Evolutionary conservation across 2,113 vertebrate species (phyloP).

Genomic region (Gila orcuttii): DNA sequence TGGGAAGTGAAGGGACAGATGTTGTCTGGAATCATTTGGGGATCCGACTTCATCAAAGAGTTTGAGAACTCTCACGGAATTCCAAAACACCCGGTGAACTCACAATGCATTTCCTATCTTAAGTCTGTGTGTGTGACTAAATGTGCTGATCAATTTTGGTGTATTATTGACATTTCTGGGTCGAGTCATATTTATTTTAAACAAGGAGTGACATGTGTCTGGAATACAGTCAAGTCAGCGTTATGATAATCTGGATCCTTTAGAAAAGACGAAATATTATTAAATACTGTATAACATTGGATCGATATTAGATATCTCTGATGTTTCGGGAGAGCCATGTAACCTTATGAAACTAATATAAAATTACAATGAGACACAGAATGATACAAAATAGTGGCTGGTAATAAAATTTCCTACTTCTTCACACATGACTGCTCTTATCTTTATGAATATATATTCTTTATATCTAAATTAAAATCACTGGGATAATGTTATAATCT

Average conservation of each 20-base stretch:
- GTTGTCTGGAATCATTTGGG: constrained; percentile 70
- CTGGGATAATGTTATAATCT: constrained; percentile 62
- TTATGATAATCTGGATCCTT: background rate
- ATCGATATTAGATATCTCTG: background rate
- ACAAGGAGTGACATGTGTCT: background rate
- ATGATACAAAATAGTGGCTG: background rate
- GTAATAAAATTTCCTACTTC: constrained; percentile 8
- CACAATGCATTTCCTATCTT: constrained; percentile 14
- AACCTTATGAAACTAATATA: constrained; percentile 11
- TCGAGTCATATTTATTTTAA: constrained; percentile 28
- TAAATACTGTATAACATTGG: background rate
- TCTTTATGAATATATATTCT: constrained; percentile 60
- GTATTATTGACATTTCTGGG: constrained; percentile 49
- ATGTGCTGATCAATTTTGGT: constrained; percentile 20
- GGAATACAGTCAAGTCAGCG: constrained; percentile 23
- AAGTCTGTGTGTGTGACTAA: constrained; percentile 23
- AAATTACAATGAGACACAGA: background rate
- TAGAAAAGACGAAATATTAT: background rate
- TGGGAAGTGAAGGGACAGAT: constrained; percentile 75
- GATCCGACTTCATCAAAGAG: constrained; percentile 70
- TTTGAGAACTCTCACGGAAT: constrained; percentile 68
- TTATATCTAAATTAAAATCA: constrained; percentile 74
- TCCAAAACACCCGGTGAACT: constrained; percentile 47
- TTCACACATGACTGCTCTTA: constrained; percentile 24
- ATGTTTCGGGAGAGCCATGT: background rate